Conservation (phyloP, 2,888 invertebrate genomes). For the Coelopa pilipes region DNA sequence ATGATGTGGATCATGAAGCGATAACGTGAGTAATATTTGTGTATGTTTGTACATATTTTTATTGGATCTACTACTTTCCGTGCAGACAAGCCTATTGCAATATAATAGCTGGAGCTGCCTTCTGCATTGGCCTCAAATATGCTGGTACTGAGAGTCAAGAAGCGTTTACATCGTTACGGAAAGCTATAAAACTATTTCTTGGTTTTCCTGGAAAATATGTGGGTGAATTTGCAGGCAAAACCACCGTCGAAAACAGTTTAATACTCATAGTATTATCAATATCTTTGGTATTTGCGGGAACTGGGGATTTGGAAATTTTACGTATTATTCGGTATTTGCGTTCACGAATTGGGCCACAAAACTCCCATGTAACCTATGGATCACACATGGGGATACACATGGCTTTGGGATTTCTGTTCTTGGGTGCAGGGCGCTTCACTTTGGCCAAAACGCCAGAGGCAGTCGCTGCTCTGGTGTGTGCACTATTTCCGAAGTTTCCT, state of each 20-base stretch:
- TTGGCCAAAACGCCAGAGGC: conserved; percentile 84
- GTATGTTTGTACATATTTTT: conserved; percentile 38
- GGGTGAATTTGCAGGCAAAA: conserved; percentile 88
- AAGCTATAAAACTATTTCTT: conserved; percentile 63
- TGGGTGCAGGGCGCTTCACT: conserved; percentile 92
- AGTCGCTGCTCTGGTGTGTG: conserved; percentile 89
- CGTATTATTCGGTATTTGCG: conserved; percentile 87
- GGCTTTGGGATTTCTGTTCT: conserved; percentile 90
- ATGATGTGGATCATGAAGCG: conserved; percentile 86
- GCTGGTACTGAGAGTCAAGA: conserved; percentile 89
- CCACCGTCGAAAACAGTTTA: conserved; percentile 89
- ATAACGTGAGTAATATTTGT: conserved; percentile 77
- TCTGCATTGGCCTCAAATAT: conserved; percentile 91
- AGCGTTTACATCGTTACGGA: conserved; percentile 78
- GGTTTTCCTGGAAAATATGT: conserved; percentile 73
- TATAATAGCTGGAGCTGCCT: conserved; percentile 93
- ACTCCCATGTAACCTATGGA: conserved; percentile 84
- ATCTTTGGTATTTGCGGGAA: conserved; percentile 88
- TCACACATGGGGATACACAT: conserved; percentile 96
- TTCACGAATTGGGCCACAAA: conserved; percentile 79
- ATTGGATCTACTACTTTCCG: conserved; percentile 39
- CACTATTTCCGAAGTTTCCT: conserved; percentile 97
- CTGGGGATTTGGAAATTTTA: conserved; percentile 86
- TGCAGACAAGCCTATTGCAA: conserved; percentile 95
- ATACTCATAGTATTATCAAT: conserved; percentile 82